Evolutionary conservation across 2,888 invertebrate genomes (phyloP).

Genomic region (Gymnocheta viridis): DNA sequence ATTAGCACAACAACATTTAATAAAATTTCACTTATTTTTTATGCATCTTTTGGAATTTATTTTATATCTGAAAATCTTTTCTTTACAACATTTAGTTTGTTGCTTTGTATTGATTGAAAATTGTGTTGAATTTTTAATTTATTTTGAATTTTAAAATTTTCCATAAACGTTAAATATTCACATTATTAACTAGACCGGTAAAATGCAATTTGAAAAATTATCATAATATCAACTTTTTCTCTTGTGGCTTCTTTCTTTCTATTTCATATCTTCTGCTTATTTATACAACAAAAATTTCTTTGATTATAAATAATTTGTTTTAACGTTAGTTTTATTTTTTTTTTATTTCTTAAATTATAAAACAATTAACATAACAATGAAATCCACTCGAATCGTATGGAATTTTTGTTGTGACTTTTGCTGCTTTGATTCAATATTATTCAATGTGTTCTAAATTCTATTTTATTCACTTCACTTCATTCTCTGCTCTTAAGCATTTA

Average conservation of each 20-base stretch:
- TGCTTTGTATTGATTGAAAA: slow-evolving; percentile 3
- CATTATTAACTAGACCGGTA: slow-evolving; percentile 67
- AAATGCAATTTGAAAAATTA: slow-evolving; percentile 57
- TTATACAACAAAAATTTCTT: slow-evolving; percentile 28
- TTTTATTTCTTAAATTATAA: slow-evolving; percentile 39
- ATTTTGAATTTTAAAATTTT: slow-evolving; percentile 8
- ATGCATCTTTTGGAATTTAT: neutral
- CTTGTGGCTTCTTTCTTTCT: slow-evolving; percentile 25
- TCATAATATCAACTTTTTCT: slow-evolving; percentile 44
- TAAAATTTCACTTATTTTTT: slow-evolving; percentile 50
- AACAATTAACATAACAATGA: slow-evolving; percentile 65
- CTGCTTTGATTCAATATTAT: neutral
- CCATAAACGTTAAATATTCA: slow-evolving; percentile 37
- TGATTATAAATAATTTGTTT: slow-evolving; percentile 60
- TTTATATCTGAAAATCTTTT: neutral
- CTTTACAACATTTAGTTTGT: neutral
- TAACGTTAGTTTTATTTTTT: slow-evolving; percentile 51
- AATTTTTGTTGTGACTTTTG: slow-evolving; percentile 11
- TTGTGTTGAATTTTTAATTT: slow-evolving; percentile 8
- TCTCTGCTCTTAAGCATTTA: slow-evolving; percentile 22
- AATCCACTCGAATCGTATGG: slow-evolving; percentile 27
- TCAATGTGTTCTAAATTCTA: slow-evolving; percentile 36
- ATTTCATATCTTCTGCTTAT: neutral
- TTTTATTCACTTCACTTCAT: slow-evolving; percentile 16
- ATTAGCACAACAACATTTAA: slow-evolving; percentile 4